Percentiles rank a stretch among this genome's conserved stretches.
Evolutionary conservation across 2,797 vertebrate genomes (phyloP).

Genomic region (Acipenser ruthenus): DNA sequence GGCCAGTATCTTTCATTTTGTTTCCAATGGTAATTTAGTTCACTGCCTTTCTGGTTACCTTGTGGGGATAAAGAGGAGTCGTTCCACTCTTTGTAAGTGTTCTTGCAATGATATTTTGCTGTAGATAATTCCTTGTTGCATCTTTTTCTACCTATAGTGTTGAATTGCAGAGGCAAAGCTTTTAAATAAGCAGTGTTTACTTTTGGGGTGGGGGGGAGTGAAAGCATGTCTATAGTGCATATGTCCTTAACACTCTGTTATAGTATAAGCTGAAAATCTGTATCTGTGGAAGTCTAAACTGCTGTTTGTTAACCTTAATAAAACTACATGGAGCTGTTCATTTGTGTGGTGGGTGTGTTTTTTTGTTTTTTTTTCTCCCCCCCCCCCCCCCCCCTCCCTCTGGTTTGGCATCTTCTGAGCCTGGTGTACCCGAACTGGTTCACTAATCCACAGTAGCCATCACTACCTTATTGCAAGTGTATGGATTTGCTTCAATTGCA

Average conservation of each 20-base stretch:
- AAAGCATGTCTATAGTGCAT: slow-evolving; percentile 33
- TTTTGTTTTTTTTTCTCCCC: slow-evolving; percentile 22
- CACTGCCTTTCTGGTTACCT: slow-evolving; percentile 30
- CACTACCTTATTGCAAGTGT: no score
- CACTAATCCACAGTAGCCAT: no score
- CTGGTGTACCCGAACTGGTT: no score
- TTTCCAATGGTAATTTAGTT: slow-evolving; percentile 23
- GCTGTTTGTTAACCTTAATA: slow-evolving; percentile 38
- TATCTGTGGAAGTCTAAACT: slow-evolving; percentile 31
- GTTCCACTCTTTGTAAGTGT: slow-evolving; percentile 19
- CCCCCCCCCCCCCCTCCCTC: neutral
- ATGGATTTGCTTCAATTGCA: no score
- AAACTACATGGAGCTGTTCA: slow-evolving; percentile 32
- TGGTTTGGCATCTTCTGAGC: neutral
- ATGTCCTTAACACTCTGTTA: slow-evolving; percentile 30
- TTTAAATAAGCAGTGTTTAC: slow-evolving; percentile 33
- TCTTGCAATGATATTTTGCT: slow-evolving; percentile 20
- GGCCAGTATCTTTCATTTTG: slow-evolving; percentile 45
- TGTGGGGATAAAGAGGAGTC: slow-evolving; percentile 16
- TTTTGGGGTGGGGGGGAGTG: slow-evolving; percentile 2
- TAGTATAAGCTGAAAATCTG: slow-evolving; percentile 35
- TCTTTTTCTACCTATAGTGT: slow-evolving; percentile 30
- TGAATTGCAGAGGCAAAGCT: slow-evolving; percentile 36
- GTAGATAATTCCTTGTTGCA: slow-evolving; percentile 24
- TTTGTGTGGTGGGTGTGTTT: neutral